Conservation (phyloP, 2,888 invertebrate species). For the Catocala fraxini region DNA sequence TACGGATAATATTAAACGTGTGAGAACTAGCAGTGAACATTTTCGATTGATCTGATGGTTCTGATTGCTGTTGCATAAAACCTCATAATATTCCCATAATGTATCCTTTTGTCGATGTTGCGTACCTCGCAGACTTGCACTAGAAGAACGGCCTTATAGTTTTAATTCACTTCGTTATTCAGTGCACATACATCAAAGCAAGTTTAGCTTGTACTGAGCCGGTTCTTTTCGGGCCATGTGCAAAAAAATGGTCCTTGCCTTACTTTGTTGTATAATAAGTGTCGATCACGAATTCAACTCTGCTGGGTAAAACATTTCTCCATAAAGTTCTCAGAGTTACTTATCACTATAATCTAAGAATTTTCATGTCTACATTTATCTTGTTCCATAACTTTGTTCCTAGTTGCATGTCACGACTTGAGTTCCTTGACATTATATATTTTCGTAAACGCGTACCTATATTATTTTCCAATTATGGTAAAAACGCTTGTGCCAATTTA, state of each 20-base stretch:
- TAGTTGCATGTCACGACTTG: too few species aligned
- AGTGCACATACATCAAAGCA: conserved; percentile 62
- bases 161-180: conserved; percentile 54
- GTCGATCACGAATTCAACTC: not conserved
- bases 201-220: conserved; percentile 61
- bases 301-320: too few species aligned
- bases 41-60: too few species aligned
- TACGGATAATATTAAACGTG: too few species aligned
- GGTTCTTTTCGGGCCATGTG: conserved; percentile 77
- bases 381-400: not conserved
- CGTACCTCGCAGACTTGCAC: conserved; percentile 38
- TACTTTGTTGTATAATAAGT: conserved; percentile 34
- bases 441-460: not conserved
- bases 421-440: conserved; percentile 3
- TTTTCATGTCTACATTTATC: too few species aligned
- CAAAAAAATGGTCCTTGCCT: conserved; percentile 67
- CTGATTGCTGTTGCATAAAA: not conserved
- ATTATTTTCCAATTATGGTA: not conserved
- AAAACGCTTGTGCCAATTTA: not conserved
- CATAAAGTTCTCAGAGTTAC: too few species aligned
- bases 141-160: conserved; percentile 28
- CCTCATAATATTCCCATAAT: not conserved
- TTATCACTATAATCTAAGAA: too few species aligned
- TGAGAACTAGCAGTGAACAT: too few species aligned
- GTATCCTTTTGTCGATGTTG: conserved; percentile 28